Percentiles rank a stretch among this genome's conserved stretches.
Evolutionary conservation across 2,888 invertebrate genomes (phyloP).

Genomic region (Acanthosepion lycidas): DNA sequence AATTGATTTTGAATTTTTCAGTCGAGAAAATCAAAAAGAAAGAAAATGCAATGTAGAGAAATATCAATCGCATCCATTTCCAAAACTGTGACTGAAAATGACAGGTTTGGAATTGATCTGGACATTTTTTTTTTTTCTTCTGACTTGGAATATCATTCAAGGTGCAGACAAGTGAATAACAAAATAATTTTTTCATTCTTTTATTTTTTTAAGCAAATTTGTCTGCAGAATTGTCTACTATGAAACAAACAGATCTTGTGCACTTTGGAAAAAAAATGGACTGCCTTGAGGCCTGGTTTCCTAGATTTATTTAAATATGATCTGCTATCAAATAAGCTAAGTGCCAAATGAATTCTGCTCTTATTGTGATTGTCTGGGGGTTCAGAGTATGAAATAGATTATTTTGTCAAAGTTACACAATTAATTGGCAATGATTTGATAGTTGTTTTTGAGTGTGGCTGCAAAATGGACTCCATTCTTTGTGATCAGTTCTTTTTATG

Average conservation of each 20-base stretch:
- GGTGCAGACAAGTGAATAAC: neutral
- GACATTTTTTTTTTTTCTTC: neutral
- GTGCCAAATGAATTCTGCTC: neutral
- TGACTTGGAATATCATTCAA: neutral
- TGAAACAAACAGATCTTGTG: neutral
- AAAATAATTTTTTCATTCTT: neutral
- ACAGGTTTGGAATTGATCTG: slow-evolving; percentile 15
- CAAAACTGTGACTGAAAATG: neutral
- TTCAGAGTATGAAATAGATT: neutral
- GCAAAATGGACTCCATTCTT: neutral
- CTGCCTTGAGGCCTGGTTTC: neutral
- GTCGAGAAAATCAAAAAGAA: neutral
- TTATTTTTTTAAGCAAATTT: neutral
- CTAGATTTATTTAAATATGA: neutral
- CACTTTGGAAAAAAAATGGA: neutral
- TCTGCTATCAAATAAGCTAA: neutral
- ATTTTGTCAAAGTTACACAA: neutral
- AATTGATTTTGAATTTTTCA: slow-evolving; percentile 16
- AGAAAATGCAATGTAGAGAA: neutral
- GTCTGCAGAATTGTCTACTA: neutral
- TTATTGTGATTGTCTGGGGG: neutral
- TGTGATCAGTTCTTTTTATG: neutral
- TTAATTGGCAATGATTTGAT: neutral
- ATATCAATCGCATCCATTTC: neutral
- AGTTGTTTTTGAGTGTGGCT: neutral